Percentiles rank a stretch among this genome's conserved stretches.
These are phyloP conservation scores for Parauchenoglanis ngamensis DNA, from an alignment of 2,797 vertebrate species.

Conservation along the genomic window DNA sequence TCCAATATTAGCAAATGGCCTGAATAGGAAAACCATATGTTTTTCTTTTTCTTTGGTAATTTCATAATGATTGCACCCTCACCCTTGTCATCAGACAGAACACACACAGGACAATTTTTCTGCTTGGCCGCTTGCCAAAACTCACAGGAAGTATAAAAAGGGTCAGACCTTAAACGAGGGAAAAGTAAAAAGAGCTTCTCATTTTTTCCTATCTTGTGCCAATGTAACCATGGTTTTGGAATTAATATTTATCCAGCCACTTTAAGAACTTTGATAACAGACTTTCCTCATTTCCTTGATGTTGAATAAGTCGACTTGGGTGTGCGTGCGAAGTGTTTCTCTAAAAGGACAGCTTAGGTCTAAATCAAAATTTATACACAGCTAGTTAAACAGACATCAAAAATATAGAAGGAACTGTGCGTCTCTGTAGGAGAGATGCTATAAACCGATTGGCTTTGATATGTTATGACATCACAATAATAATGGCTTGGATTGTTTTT, in stretches of 20 bases:
- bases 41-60: conserved; percentile 20
- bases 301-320: conserved; percentile 7
- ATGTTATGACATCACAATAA: conserved; percentile 5
- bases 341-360: background rate
- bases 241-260: conserved; percentile 57
- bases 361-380: background rate
- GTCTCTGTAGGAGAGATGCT: background rate
- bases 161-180: conserved; percentile 37
- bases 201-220: conserved; percentile 41
- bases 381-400: background rate
- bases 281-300: conserved; percentile 40
- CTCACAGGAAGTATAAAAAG: conserved; percentile 45
- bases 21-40: conserved; percentile 28
- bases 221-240: conserved; percentile 55
- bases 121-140: conserved; percentile 45
- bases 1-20: conserved; percentile 32
- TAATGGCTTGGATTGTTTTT: background rate
- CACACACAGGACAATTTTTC: background rate
- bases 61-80: conserved; percentile 25
- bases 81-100: conserved; percentile 38
- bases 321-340: conserved; percentile 1
- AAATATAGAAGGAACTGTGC: background rate
- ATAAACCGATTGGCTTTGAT: background rate
- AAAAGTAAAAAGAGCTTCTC: conserved; percentile 39
- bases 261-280: conserved; percentile 52